A percentile compares a stretch with the other conserved stretches of the same genome.
These are phyloP conservation scores for Hemibagrus guttatus DNA, from an alignment of 2,797 vertebrate genomes.

Conservation along the genomic window DNA sequence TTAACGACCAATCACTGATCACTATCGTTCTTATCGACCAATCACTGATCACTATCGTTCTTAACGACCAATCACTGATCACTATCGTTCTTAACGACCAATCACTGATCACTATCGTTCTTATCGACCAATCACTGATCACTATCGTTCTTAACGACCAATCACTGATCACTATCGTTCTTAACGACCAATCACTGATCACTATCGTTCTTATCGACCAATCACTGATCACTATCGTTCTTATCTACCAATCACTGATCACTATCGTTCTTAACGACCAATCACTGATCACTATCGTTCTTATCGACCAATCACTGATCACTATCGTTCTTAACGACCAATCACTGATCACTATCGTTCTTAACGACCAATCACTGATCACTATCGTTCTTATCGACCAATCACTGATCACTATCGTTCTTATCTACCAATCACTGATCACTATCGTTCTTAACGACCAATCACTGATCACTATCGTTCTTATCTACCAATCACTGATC, in stretches of 20 bases:
- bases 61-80: not conserved
- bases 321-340: not conserved
- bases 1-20: not conserved
- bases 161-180: not conserved
- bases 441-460: not conserved
- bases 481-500: not conserved
- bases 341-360: not conserved
- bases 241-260: not conserved
- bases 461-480: not conserved
- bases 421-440: not conserved
- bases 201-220: not conserved
- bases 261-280: not conserved
- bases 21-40: not conserved
- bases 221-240: not conserved
- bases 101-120: not conserved
- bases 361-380: not conserved
- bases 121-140: not conserved
- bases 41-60: not conserved
- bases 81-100: not conserved
- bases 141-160: not conserved
- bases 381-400: not conserved
- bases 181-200: not conserved
- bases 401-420: not conserved
- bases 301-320: not conserved
- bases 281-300: not conserved